A percentile compares a stretch with the other conserved stretches of the same genome.
Conservation (phyloP, 2,113 vertebrate genomes). For the human region DNA sequence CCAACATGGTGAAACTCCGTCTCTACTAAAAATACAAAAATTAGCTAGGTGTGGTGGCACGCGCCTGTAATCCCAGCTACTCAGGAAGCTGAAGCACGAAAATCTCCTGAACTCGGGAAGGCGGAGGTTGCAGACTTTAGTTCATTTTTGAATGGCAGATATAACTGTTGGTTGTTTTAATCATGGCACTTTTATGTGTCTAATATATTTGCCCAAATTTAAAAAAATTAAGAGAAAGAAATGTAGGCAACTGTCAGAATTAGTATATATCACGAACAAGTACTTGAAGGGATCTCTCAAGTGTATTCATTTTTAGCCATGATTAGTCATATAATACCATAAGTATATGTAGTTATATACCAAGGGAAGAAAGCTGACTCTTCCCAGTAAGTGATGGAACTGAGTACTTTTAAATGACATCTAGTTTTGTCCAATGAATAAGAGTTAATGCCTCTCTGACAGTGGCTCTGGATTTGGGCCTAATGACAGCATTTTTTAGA, state of each 20-base stretch:
- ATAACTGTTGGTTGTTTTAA: not conserved
- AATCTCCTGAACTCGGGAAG: too few relatives aligned
- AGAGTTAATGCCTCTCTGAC: not conserved
- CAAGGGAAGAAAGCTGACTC: not conserved
- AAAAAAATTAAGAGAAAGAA: not conserved
- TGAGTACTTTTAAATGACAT: not conserved
- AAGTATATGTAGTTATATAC: not conserved
- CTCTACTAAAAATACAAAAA: too few relatives aligned
- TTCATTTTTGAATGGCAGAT: not conserved
- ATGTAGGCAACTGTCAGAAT: conserved; percentile 24
- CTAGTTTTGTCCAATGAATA: not conserved
- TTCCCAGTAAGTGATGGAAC: not conserved
- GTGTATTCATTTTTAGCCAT: not conserved
- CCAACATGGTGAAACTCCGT: too few relatives aligned
- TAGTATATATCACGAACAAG: not conserved
- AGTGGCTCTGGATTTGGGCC: not conserved
- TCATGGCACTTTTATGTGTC: not conserved
- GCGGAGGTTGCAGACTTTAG: not conserved
- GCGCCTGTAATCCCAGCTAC: too few relatives aligned
- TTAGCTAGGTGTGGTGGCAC: too few relatives aligned
- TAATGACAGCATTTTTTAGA: not conserved
- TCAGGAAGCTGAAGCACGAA: too few relatives aligned
- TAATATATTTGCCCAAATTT: not conserved
- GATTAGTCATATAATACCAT: not conserved
- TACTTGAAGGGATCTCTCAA: not conserved